Base-by-base conservation (phyloP, 1,140 invertebrate species). In the Anastrepha obliqua region DNA sequence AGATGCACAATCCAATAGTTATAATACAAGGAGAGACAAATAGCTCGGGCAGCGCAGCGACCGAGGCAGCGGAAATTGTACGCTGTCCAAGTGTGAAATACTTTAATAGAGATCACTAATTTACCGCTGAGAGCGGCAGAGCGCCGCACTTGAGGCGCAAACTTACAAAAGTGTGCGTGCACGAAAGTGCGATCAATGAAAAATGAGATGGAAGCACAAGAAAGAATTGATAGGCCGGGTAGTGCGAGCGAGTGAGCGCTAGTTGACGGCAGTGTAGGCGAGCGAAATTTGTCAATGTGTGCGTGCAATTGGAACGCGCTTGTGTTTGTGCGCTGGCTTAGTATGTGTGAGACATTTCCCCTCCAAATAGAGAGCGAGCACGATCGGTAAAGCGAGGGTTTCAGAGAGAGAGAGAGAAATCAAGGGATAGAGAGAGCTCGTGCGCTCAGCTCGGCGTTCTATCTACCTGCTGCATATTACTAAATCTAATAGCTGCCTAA, bases 81-180 rank as follows among this genome's bases (percentile, higher is more conserved):
- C 13, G 44, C n/a, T 81, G 74, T 81, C 74, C 51, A 81, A 51
- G 74, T 81, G 74, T 55, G 74, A 81, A 81, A 81, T 81, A 81
- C 44, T 81, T 81, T 81, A 81, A 81, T 81, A 47, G 74, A 81
- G 44, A n/a, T 81, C 74, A 81, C 74, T 20, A 55, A 81, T 81
- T 81, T 81, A n/a, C 11, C 67, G 42, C 17, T 51, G n/a, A 81
- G 51, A 81, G 74, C 44, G 47, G 2, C 47, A n/a, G 67, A 44
- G 47, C 39, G 47, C 15, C 6, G n/a, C 4, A 8, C 17, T 8
- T 55, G 51, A 29, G 6, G 64, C 8, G 20, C 64, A 20, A 67
- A 8, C 11, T 55, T 55, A 20, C 17, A 29, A 62, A 29, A 13
- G 74, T 81, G 47, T 81, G 47, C 44, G 70, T 74, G 17, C 44